A percentile compares a stretch with the other conserved stretches of the same genome.
These are phyloP conservation scores for Fulica atra DNA, from an alignment of 2,113 vertebrate genomes.

Conservation along the genomic window DNA sequence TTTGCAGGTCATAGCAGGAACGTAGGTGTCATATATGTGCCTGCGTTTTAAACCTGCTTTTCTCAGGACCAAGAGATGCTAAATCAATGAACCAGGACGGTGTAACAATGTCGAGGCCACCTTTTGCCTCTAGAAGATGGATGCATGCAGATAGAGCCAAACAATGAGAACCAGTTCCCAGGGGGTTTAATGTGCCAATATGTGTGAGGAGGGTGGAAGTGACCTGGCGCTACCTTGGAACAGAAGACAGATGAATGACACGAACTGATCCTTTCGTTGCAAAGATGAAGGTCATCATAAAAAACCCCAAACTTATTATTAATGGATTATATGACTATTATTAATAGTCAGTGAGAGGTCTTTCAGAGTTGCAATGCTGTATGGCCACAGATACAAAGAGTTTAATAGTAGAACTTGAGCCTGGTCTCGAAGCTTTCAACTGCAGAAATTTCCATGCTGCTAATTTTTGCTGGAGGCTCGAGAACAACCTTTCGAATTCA, in stretches of 20 bases:
- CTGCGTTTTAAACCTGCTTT: neutral
- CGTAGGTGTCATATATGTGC: neutral
- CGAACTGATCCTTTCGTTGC: neutral
- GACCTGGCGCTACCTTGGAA: neutral
- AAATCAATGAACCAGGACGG: neutral
- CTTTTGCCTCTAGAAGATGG: neutral
- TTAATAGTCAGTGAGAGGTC: neutral
- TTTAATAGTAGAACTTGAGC: neutral
- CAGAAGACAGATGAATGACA: neutral
- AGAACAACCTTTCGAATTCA: neutral
- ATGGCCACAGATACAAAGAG: neutral
- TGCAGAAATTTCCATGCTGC: neutral
- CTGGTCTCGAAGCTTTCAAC: neutral
- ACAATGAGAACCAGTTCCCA: neutral
- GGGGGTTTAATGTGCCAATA: neutral
- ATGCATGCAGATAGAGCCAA: neutral
- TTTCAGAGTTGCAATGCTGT: neutral
- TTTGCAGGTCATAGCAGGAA: neutral
- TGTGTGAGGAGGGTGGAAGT: neutral
- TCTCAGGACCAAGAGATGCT: neutral
- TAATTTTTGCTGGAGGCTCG: conserved; percentile 7
- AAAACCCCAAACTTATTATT: neutral
- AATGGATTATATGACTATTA: neutral
- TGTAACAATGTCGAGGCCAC: neutral
- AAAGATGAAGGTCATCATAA: neutral